phyloP scores from a whole-genome alignment of 37 sponge, comb jelly and placozoan species.

The Mnemiopsis leidyi region DNA sequence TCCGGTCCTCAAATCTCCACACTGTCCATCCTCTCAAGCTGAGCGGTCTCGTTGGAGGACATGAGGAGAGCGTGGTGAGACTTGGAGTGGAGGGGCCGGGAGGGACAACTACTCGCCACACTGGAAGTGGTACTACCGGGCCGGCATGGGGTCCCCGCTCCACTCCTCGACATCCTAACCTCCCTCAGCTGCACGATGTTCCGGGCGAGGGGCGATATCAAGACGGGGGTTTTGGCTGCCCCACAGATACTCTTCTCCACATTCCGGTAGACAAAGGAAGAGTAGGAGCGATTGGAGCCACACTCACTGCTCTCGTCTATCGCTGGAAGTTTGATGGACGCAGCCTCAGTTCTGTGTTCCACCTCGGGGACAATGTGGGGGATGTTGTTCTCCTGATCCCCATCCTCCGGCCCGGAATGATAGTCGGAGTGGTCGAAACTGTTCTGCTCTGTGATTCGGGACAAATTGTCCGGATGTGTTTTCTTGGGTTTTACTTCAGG shows the following conservation, averaged over 20 bases:
- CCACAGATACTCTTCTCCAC: conserved; percentile 64
- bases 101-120: conserved; percentile 52
- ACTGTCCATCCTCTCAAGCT: not conserved
- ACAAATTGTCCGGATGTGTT: conserved; percentile 20
- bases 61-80: conserved; percentile 45
- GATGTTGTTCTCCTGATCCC: not conserved
- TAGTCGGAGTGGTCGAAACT: conserved; percentile 66
- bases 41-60: not conserved
- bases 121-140: conserved; percentile 10
- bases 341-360: conserved; percentile 43
- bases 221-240: conserved; percentile 54
- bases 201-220: conserved; percentile 54
- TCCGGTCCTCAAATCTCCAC: not conserved
- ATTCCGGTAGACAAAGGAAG: conserved; percentile 42
- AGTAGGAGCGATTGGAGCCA: conserved; percentile 38
- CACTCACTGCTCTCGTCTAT: conserved; percentile 63
- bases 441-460: conserved; percentile 64
- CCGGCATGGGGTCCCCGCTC: conserved; percentile 44
- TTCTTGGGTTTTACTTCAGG: conserved; percentile 25
- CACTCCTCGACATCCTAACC: conserved; percentile 15
- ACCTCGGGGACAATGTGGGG: conserved; percentile 5
- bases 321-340: conserved; percentile 46
- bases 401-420: conserved; percentile 30
- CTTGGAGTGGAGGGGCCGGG: conserved; percentile 52
- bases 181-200: conserved; percentile 63